These are phyloP conservation scores for Heliconius erato DNA, from an alignment of 2,888 invertebrate species.

Conservation along the genomic window DNA sequence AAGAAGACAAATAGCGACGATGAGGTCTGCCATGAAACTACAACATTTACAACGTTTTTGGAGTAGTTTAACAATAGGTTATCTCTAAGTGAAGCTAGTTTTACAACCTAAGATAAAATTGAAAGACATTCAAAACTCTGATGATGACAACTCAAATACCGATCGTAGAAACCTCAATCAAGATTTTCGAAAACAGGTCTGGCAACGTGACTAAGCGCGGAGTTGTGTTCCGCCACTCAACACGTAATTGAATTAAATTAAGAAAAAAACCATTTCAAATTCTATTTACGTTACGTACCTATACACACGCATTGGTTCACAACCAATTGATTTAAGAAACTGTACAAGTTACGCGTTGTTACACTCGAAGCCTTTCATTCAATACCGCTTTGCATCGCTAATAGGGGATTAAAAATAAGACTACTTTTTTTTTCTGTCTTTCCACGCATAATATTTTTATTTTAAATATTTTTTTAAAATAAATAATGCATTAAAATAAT, in stretches of 20 bases:
- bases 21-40: too few species aligned
- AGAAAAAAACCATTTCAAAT: neutral
- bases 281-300: conserved; percentile 3
- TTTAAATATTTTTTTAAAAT: neutral
- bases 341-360: conserved; percentile 28
- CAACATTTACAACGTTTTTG: too few species aligned
- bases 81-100: too few species aligned
- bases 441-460: neutral
- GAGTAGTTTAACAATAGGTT: too few species aligned
- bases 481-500: neutral
- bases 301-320: conserved; percentile 7
- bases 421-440: neutral
- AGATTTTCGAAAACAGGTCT: too few species aligned
- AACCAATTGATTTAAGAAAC: conserved; percentile 31
- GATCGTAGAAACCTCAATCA: too few species aligned
- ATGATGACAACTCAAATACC: too few species aligned
- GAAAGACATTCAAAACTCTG: too few species aligned
- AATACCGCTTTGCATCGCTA: conserved; percentile 17
- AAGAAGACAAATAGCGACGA: neutral
- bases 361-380: conserved; percentile 19
- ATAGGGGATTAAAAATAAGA: conserved; percentile 4
- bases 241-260: too few species aligned
- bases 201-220: too few species aligned
- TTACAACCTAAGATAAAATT: too few species aligned
- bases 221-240: neutral